Conservation (phyloP, 2,888 invertebrate genomes). For the Bhutanitis thaidina region DNA sequence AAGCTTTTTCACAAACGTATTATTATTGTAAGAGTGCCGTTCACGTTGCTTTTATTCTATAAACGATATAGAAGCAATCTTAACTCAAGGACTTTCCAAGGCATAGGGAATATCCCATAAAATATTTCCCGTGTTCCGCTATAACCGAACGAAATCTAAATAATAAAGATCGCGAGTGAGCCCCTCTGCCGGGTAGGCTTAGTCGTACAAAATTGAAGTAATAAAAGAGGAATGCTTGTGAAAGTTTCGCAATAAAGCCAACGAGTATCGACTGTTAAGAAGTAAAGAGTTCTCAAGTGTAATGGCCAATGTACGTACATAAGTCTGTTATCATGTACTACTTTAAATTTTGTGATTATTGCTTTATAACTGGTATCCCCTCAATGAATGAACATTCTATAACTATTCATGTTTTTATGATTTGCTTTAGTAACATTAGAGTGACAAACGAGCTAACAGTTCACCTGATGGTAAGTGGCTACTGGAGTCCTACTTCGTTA, state of each 20-base stretch:
- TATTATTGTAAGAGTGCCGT: background rate
- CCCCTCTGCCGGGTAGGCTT: slow-evolving; percentile 68
- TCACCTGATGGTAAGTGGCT: no score
- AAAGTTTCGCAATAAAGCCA: slow-evolving; percentile 78
- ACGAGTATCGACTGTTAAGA: slow-evolving; percentile 78
- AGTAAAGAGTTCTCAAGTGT: slow-evolving; percentile 70
- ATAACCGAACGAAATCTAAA: slow-evolving; percentile 69
- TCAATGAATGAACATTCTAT: no score
- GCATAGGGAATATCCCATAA: slow-evolving; percentile 23
- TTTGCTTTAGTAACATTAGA: no score
- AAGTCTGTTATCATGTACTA: slow-evolving; percentile 33
- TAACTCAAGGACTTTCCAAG: slow-evolving; percentile 18
- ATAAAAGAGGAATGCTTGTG: slow-evolving; percentile 78
- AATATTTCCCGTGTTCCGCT: slow-evolving; percentile 22
- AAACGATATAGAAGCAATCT: slow-evolving; percentile 18
- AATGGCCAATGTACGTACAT: slow-evolving; percentile 40
- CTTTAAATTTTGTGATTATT: slow-evolving; percentile 30
- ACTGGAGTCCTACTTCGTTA: no score
- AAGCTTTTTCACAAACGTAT: no score
- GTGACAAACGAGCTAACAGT: no score
- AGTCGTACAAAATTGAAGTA: slow-evolving; percentile 77
- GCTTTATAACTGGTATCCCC: no score
- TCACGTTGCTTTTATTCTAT: background rate
- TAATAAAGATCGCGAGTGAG: slow-evolving; percentile 67
- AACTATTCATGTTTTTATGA: no score